Evolutionary conservation across 2,888 invertebrate species (phyloP).

Genomic region (Xylota sylvarum): DNA sequence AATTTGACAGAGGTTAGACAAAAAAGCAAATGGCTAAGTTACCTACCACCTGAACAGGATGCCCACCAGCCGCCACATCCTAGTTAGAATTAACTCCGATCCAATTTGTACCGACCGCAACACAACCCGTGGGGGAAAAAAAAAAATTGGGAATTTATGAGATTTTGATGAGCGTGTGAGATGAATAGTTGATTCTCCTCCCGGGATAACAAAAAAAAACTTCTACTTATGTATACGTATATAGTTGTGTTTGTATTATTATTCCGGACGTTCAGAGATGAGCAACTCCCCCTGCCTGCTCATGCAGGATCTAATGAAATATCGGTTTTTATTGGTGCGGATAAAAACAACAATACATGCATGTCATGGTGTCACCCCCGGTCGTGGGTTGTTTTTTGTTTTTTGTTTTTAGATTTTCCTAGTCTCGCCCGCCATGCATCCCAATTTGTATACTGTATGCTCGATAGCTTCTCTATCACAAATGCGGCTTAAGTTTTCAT

Average conservation of each 20-base stretch:
- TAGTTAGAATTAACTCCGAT: slow-evolving; percentile 24
- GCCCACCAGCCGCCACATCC: not conserved
- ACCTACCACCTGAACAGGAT: slow-evolving; percentile 62
- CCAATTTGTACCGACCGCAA: slow-evolving; percentile 9
- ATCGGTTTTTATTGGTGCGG: slow-evolving; percentile 64
- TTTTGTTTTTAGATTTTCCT: slow-evolving; percentile 16
- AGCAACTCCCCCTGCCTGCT: slow-evolving; percentile 1
- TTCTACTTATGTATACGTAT: not conserved
- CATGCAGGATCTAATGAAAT: slow-evolving; percentile 71
- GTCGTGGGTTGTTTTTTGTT: not conserved
- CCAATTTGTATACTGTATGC: slow-evolving; percentile 19
- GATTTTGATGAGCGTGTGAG: slow-evolving; percentile 82
- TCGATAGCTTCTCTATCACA: slow-evolving; percentile 7
- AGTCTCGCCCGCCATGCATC: slow-evolving; percentile 3
- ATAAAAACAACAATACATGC: slow-evolving; percentile 63
- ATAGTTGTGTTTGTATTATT: slow-evolving; percentile 31
- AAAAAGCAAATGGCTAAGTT: slow-evolving; percentile 45
- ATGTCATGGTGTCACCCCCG: slow-evolving; percentile 56
- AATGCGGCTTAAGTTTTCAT: slow-evolving; percentile 36
- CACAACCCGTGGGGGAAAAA: slow-evolving; percentile 40
- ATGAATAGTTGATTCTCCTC: slow-evolving; percentile 69
- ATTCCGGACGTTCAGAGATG: slow-evolving; percentile 35
- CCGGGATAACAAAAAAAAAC: slow-evolving; percentile 6
- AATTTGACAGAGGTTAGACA: slow-evolving; percentile 58
- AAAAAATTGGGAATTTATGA: slow-evolving; percentile 82